A percentile compares a stretch with the other conserved stretches of the same genome.
phyloP scores from a whole-genome alignment of 2,888 invertebrate species.

The Caradrina clavipalpis region DNA sequence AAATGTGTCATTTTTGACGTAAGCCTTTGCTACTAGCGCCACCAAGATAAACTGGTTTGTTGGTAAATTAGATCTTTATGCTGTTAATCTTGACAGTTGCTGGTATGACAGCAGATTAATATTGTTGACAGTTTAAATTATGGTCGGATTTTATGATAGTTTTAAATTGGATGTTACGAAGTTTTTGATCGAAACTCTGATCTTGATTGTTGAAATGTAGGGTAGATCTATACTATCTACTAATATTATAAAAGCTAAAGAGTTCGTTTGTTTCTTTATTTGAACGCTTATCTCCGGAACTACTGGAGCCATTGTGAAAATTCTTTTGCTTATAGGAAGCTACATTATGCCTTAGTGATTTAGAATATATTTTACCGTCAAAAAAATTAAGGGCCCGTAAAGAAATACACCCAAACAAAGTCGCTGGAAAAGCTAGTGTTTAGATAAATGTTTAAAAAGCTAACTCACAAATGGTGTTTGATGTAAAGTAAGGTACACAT shows the following conservation, averaged over 20 bases:
- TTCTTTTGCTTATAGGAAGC: too few species aligned
- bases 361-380: too few species aligned
- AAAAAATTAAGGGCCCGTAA: too few species aligned
- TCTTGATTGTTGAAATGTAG: not conserved
- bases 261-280: too few species aligned
- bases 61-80: slow-evolving; percentile 17
- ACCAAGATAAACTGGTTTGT: slow-evolving; percentile 10
- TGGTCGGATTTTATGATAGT: slow-evolving; percentile 27
- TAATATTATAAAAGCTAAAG: too few species aligned
- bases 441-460: too few species aligned
- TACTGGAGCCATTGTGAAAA: too few species aligned
- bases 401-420: too few species aligned
- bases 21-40: slow-evolving; percentile 16
- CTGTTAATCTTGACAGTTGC: slow-evolving; percentile 40
- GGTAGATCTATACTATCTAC: too few species aligned
- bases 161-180: slow-evolving; percentile 23
- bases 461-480: not conserved
- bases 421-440: too few species aligned
- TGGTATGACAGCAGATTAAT: slow-evolving; percentile 40
- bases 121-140: slow-evolving; percentile 39
- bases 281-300: too few species aligned
- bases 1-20: not conserved
- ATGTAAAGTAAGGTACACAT: not conserved
- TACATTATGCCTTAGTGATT: too few species aligned
- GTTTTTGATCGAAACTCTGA: slow-evolving; percentile 2